phyloP scores from a whole-genome alignment of 64 coral and sea anemone genomes.

The Montipora capricornis region DNA sequence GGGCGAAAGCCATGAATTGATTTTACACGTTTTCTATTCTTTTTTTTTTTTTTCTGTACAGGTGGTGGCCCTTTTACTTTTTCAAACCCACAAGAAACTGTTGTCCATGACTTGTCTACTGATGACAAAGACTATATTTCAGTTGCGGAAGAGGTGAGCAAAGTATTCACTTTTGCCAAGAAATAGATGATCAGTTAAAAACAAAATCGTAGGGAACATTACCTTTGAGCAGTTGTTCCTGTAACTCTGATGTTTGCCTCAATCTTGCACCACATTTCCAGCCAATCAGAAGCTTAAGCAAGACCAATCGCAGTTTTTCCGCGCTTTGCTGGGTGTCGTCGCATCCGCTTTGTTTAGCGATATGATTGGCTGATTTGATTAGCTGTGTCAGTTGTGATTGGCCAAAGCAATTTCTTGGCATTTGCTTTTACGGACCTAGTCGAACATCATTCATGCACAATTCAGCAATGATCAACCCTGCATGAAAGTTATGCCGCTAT shows the following conservation, averaged over 20 bases:
- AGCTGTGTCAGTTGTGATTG: too few species aligned
- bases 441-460: neutral
- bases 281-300: too few species aligned
- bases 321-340: too few species aligned
- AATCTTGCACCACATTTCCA: too few species aligned
- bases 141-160: constrained; percentile 92
- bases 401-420: too few species aligned
- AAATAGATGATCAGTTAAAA: neutral
- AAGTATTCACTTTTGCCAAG: neutral
- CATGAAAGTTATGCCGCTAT: neutral
- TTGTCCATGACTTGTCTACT: constrained; percentile 80
- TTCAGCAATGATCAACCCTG: neutral
- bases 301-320: too few species aligned
- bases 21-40: neutral
- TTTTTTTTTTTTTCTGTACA: constrained; percentile 14
- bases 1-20: neutral
- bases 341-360: too few species aligned
- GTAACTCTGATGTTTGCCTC: too few species aligned
- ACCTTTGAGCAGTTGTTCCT: too few species aligned
- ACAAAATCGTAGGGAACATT: too few species aligned
- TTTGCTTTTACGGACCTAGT: too few species aligned
- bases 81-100: constrained; percentile 80
- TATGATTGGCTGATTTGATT: too few species aligned
- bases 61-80: constrained; percentile 92
- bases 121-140: constrained; percentile 94